phyloP scores from a whole-genome alignment of 1,140 invertebrate genomes.

The Polypedilum vanderplanki region DNA sequence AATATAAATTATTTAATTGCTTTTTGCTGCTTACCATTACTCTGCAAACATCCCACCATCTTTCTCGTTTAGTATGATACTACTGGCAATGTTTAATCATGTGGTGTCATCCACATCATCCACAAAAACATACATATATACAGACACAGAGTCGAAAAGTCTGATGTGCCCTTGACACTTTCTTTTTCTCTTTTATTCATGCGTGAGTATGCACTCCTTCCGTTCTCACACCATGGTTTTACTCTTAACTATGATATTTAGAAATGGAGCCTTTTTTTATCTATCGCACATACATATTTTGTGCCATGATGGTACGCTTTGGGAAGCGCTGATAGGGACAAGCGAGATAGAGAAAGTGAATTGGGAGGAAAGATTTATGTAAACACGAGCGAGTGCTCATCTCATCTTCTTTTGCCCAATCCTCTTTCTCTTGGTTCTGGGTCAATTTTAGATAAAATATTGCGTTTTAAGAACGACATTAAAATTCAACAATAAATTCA shows the following conservation, averaged over 20 bases:
- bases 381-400: neutral
- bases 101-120: constrained; percentile 10
- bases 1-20: neutral
- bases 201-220: neutral
- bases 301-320: neutral
- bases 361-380: constrained; percentile 10
- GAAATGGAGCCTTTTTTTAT: constrained; percentile 17
- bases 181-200: neutral
- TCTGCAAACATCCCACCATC: neutral
- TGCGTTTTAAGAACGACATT: constrained; percentile 11
- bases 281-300: neutral
- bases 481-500: constrained; percentile 14
- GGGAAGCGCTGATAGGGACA: neutral
- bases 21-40: constrained; percentile 4
- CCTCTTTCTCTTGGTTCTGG: neutral
- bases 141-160: neutral
- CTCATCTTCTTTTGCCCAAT: neutral
- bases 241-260: neutral
- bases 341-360: too few species aligned
- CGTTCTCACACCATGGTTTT: neutral
- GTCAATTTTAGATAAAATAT: constrained; percentile 13
- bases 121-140: neutral
- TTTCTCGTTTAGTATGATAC: neutral
- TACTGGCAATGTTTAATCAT: constrained; percentile 12
- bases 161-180: constrained; percentile 1